These are phyloP conservation scores for Mnemiopsis leidyi DNA, from an alignment of 37 sponge, comb jelly and placozoan genomes.

Conservation along the genomic window DNA sequence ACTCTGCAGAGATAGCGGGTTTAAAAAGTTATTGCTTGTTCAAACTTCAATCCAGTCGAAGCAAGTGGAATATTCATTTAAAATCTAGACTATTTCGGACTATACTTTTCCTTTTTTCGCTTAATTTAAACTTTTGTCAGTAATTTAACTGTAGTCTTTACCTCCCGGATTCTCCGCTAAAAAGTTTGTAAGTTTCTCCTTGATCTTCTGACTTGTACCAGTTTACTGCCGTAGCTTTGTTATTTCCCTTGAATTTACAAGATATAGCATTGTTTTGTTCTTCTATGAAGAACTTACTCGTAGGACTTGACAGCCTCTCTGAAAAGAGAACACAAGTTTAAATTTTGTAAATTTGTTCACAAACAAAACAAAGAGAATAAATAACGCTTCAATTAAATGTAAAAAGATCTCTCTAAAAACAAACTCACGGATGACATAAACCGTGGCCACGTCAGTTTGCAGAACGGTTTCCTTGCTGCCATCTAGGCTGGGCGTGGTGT, in stretches of 20 bases:
- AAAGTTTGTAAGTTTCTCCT: not conserved
- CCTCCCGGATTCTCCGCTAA: constrained; percentile 31
- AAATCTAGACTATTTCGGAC: too few relatives aligned
- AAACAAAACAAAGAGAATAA: not conserved
- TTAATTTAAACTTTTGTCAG: too few relatives aligned
- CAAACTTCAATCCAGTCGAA: too few relatives aligned
- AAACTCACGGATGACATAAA: constrained; percentile 35
- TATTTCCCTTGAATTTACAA: constrained; percentile 40
- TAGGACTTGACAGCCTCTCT: not conserved
- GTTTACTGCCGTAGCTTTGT: not conserved
- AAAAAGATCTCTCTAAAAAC: not conserved
- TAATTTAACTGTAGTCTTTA: too few relatives aligned
- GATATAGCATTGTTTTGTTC: not conserved
- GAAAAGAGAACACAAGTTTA: not conserved
- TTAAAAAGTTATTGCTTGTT: too few relatives aligned
- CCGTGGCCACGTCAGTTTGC: not conserved
- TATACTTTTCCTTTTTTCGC: too few relatives aligned
- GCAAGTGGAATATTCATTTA: too few relatives aligned
- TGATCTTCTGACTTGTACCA: constrained; percentile 55
- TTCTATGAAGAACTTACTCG: constrained; percentile 22
- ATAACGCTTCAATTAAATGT: not conserved
- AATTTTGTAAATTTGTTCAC: not conserved
- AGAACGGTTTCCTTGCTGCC: not conserved
- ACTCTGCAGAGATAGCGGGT: not conserved
- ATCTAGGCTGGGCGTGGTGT: not conserved